Percentiles rank a stretch among this genome's conserved stretches.
Conservation (phyloP, 2,113 vertebrate species). For the Scomber japonicus region DNA sequence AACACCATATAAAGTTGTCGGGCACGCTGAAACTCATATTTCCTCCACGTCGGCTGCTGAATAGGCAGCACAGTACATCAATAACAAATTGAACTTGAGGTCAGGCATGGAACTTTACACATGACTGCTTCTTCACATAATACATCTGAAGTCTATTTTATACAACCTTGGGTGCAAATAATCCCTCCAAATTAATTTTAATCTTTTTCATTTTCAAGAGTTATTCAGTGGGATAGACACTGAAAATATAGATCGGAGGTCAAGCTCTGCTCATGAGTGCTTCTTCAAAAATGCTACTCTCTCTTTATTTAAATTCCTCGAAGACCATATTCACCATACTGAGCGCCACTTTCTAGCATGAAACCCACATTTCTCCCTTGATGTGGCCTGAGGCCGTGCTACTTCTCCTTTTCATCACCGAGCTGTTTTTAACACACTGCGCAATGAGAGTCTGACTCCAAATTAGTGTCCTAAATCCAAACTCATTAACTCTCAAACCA, state of each 20-base stretch:
- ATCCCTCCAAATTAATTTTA: conserved; percentile 64
- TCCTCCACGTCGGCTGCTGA: conserved; percentile 26
- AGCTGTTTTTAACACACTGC: conserved; percentile 56
- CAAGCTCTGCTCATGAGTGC: conserved; percentile 22
- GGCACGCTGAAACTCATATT: conserved; percentile 26
- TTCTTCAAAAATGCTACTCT: conserved; percentile 29
- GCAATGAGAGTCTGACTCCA: conserved; percentile 47
- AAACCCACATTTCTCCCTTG: conserved; percentile 45
- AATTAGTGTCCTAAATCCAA: conserved; percentile 72
- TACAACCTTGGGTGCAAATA: conserved; percentile 50
- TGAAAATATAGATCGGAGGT: conserved; percentile 19
- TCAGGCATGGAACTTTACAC: conserved; percentile 52
- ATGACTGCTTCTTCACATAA: conserved; percentile 35
- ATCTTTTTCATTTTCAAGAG: conserved; percentile 43
- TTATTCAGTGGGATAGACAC: conserved; percentile 27
- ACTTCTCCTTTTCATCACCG: conserved; percentile 47
- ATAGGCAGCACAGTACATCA: conserved; percentile 32
- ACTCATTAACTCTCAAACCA: conserved; percentile 64
- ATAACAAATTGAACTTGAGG: conserved; percentile 60
- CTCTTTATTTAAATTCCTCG: conserved; percentile 57
- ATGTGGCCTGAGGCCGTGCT: conserved; percentile 51
- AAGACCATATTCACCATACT: conserved; percentile 27
- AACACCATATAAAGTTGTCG: conserved; percentile 49
- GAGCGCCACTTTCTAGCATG: conserved; percentile 13
- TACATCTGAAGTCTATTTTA: conserved; percentile 59